Evolutionary conservation across 2,888 invertebrate genomes (phyloP).

Genomic region (Imbricaverruca yamaguchii): DNA sequence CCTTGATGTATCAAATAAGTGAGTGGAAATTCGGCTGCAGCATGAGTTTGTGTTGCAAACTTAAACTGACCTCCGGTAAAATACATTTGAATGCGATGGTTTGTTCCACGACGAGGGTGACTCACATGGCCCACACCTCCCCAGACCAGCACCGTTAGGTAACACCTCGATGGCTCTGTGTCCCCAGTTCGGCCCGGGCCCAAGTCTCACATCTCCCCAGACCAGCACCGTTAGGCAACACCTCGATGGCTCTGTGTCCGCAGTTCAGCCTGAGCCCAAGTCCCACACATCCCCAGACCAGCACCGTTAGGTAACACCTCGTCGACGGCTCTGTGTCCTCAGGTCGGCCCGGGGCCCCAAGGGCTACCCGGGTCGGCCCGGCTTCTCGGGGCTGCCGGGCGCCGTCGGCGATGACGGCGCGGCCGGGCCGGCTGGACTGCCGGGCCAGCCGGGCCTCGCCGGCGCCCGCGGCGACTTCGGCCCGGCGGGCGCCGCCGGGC

Average conservation of each 20-base stretch:
- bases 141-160: too few relatives aligned
- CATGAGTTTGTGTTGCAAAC: too few relatives aligned
- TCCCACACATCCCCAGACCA: too few relatives aligned
- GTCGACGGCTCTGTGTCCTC: neutral
- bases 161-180: neutral
- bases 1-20: too few relatives aligned
- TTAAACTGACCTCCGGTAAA: too few relatives aligned
- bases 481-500: neutral
- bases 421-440: conserved; percentile 24
- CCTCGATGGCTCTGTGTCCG: neutral
- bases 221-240: too few relatives aligned
- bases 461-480: conserved; percentile 34
- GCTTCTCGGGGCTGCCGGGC: conserved; percentile 51
- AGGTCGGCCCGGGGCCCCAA: conserved; percentile 24
- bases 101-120: too few relatives aligned
- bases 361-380: conserved; percentile 25
- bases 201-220: too few relatives aligned
- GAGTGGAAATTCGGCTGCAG: too few relatives aligned
- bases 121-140: too few relatives aligned
- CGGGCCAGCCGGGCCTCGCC: conserved; percentile 40
- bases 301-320: neutral
- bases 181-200: neutral
- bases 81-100: too few relatives aligned
- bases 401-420: conserved; percentile 43
- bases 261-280: neutral